Evolutionary conservation across 2,797 vertebrate genomes (phyloP).

Genomic region (Microchirus variegatus): DNA sequence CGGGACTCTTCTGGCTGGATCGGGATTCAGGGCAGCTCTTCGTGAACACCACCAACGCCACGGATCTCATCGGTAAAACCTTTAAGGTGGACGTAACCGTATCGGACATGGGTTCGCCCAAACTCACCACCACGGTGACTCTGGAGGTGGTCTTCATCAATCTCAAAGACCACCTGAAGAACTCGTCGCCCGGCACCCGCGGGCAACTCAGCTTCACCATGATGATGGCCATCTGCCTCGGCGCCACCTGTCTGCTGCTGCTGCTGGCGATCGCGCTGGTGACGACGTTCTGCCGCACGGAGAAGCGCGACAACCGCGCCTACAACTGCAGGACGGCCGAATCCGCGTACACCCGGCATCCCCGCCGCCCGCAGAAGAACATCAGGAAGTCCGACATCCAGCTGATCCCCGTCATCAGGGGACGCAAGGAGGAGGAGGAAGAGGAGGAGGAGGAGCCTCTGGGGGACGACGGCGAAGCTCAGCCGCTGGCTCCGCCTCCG

Average conservation of each 20-base stretch:
- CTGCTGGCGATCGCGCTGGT: conserved; percentile 83
- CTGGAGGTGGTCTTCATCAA: conserved; percentile 86
- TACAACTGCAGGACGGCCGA: conserved; percentile 96
- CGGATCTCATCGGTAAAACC: conserved; percentile 85
- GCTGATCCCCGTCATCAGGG: conserved; percentile 87
- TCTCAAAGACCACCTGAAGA: conserved; percentile 86
- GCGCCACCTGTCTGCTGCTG: conserved; percentile 80
- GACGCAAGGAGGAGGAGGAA: conserved; percentile 79
- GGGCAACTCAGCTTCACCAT: conserved; percentile 81
- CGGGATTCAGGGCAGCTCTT: conserved; percentile 84
- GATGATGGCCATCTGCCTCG: conserved; percentile 86
- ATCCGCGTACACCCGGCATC: conserved; percentile 88
- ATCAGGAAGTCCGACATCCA: conserved; percentile 95
- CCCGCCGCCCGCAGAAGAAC: conserved; percentile 90
- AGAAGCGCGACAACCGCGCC: conserved; percentile 87
- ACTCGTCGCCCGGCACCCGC: conserved; percentile 73
- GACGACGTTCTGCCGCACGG: conserved; percentile 86
- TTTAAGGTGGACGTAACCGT: conserved; percentile 82
- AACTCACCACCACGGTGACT: conserved; percentile 72
- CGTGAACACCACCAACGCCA: conserved; percentile 88
- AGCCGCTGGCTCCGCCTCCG: conserved; percentile 68
- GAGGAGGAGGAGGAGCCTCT: conserved; percentile 68
- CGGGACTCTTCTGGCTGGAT: conserved; percentile 83
- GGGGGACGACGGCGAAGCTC: conserved; percentile 63
- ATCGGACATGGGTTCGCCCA: conserved; percentile 84